phyloP scores from a whole-genome alignment of 2,113 vertebrate species.

The Amblyopsis rosae region DNA sequence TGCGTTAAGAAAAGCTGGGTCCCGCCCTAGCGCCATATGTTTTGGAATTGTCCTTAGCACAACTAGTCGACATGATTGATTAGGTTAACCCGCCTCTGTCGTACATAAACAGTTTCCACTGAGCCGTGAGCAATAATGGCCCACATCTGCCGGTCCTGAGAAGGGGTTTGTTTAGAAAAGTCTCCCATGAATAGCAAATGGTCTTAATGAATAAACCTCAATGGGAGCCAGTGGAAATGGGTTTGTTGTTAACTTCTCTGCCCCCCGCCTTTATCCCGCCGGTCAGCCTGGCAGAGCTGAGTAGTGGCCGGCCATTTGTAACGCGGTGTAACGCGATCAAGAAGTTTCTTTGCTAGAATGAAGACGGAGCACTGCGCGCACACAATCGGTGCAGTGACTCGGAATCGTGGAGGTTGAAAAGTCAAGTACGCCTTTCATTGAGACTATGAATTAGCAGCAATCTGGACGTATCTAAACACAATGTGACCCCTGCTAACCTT shows the following conservation, averaged over 20 bases:
- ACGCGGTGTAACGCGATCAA: constrained; percentile 61
- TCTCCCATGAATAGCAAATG: constrained; percentile 80
- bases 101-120: constrained; percentile 74
- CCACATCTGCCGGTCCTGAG: constrained; percentile 76
- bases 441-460: constrained; percentile 27
- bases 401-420: constrained; percentile 79
- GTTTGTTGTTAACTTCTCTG: constrained; percentile 51
- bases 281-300: constrained; percentile 10
- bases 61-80: constrained; percentile 82
- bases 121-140: constrained; percentile 67
- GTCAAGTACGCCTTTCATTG: constrained; percentile 74
- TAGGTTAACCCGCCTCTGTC: constrained; percentile 76
- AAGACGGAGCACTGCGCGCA: constrained; percentile 29
- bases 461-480: neutral
- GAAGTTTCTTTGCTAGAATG: constrained; percentile 31
- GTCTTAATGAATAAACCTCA: constrained; percentile 79
- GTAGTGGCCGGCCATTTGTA: constrained; percentile 67
- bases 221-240: constrained; percentile 69
- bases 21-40: constrained; percentile 77
- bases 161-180: constrained; percentile 65
- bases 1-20: constrained; percentile 47
- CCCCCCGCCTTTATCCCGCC: constrained; percentile 16
- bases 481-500: no score
- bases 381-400: constrained; percentile 67
- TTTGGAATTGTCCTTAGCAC: constrained; percentile 73